Evolutionary conservation across 2,797 vertebrate genomes (phyloP), one percentile per base, ranked within the genome.

Genomic region (Erethizon dorsatum): DNA sequence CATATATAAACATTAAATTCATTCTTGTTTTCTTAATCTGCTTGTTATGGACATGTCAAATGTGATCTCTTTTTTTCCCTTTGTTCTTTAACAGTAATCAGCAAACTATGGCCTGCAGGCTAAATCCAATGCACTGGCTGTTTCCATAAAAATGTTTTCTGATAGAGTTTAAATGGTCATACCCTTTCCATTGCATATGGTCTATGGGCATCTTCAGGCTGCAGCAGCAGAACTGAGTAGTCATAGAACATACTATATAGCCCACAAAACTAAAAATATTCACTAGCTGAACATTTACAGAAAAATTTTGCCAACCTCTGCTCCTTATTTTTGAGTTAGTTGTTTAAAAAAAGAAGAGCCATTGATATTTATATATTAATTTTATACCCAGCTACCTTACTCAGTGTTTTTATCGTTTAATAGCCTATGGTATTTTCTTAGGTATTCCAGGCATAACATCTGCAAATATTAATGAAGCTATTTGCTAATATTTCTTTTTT

Each of bases 381-480:
- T 94, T 92, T 86, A 67, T 78, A 52, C 10, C n/a, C 13, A 90
- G 45, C 18, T 80, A 92, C 24, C 41, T 95, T 75, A 77, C 22
- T 87, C 14, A 0, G 5, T 52, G 5, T 24, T 75, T 84, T 83
- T 65, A 71, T 52, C 59, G 28, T 88, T 83, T 75, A 87, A 79
- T 59, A 91, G 11, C 20, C 45, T 95, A 22, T 31, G 69, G 4
- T 56, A 63, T 28, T 94, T 83, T 90, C 47, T 75, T 83, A 80
- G 18, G 24, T 92, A 61, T 92, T 90, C 79, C 57, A 94, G 8
- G 11, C 75, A 84, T 45, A 87, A 52, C 11, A 83, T 63, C 33
- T 79, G 14, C 45, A 77, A 77, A 86, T 82, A 90, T 28, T 78
- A 89, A 77, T 57, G 61, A 73, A 73, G 84, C 15, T 65, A 31